A percentile compares a stretch with the other conserved stretches of the same genome.
phyloP scores from a whole-genome alignment of 35 echinoderm and acorn worm species.

The Stichopus chloronotus region DNA sequence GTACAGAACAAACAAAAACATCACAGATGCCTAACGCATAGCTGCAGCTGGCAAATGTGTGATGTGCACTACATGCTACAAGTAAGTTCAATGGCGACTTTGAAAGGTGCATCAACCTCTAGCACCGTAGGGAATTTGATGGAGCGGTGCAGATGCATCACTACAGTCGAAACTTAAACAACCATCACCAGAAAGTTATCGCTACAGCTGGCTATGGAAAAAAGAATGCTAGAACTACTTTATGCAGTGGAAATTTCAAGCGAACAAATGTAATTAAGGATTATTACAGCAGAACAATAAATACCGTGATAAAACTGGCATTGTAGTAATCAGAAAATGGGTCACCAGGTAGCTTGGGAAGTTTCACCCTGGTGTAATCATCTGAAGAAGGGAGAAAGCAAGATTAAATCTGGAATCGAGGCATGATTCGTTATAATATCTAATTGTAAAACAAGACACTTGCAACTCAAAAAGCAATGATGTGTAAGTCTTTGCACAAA shows the following conservation, averaged over 20 bases:
- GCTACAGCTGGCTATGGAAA: neutral
- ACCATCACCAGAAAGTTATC: too few relatives aligned
- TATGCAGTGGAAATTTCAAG: neutral
- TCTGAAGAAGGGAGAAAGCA: constrained; percentile 40
- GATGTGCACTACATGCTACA: too few relatives aligned
- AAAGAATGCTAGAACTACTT: neutral
- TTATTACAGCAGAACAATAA: neutral
- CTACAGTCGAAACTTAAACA: too few relatives aligned
- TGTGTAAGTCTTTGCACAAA: too few relatives aligned
- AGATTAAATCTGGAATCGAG: neutral
- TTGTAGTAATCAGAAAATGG: constrained; percentile 75
- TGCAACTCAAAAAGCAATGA: constrained; percentile 55
- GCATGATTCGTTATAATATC: neutral
- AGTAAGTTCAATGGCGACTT: too few relatives aligned
- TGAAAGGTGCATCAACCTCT: too few relatives aligned
- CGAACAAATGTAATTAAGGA: neutral
- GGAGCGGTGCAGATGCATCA: too few relatives aligned
- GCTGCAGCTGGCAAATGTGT: too few relatives aligned
- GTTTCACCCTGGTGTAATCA: constrained; percentile 68
- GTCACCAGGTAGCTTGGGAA: constrained; percentile 27
- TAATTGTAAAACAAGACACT: neutral
- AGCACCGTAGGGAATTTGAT: too few relatives aligned
- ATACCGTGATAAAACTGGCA: constrained; percentile 73
- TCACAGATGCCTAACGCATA: too few relatives aligned
- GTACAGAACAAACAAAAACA: too few relatives aligned